Evolutionary conservation across 53 echinoderm and acorn worm genomes (phyloP).

Genomic region (Hippasteria phrygiana): DNA sequence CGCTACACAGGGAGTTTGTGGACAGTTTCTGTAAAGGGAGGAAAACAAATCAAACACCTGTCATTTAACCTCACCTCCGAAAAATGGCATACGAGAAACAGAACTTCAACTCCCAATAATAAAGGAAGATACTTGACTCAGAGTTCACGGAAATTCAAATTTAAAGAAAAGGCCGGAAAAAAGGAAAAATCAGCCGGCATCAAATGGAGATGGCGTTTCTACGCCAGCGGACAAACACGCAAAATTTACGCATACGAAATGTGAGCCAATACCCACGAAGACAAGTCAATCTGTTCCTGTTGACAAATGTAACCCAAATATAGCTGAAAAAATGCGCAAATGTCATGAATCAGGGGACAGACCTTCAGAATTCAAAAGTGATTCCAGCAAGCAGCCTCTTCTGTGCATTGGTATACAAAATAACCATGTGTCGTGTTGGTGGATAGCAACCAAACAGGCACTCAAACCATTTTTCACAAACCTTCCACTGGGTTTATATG

Average conservation of each 20-base stretch:
- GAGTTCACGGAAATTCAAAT: background rate
- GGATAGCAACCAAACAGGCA: slow-evolving; percentile 2
- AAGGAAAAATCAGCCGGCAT: background rate
- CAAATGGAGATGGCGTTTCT: background rate
- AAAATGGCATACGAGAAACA: background rate
- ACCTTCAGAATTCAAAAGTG: background rate
- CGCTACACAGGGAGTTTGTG: slow-evolving; percentile 6
- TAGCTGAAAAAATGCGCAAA: too few species aligned
- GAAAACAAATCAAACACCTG: background rate
- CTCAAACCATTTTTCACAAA: background rate
- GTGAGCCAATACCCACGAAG: too few species aligned
- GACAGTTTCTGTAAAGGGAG: slow-evolving; percentile 1
- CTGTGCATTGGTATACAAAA: background rate
- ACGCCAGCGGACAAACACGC: too few species aligned
- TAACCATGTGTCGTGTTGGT: slow-evolving; percentile 1
- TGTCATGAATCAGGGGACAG: too few species aligned
- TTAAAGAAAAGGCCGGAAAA: slow-evolving; percentile 15
- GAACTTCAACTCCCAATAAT: background rate
- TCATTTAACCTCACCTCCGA: background rate
- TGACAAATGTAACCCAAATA: background rate
- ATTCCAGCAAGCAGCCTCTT: background rate
- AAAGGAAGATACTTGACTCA: background rate
- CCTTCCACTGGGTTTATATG: too few species aligned
- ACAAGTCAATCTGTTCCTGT: background rate
- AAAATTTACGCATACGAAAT: too few species aligned